Evolutionary conservation across 2,113 vertebrate genomes (phyloP).

Genomic region (Cephalophus harveyi): DNA sequence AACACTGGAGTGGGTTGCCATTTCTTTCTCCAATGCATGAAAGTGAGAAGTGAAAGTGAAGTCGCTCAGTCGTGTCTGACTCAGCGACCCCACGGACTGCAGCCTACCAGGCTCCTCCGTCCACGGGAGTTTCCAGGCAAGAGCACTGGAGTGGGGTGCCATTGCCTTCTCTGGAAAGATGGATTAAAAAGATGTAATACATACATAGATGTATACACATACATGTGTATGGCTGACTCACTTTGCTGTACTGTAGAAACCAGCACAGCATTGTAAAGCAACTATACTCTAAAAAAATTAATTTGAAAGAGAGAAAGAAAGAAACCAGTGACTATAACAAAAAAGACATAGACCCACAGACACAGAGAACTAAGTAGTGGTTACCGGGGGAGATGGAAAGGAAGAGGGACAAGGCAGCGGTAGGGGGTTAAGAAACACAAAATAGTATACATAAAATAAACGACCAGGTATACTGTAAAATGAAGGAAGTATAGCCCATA

Average conservation of each 20-base stretch:
- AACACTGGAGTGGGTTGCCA: too few relatives aligned
- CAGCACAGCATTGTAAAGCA: not conserved
- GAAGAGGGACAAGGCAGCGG: not conserved
- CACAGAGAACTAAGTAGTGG: not conserved
- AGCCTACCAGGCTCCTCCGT: too few relatives aligned
- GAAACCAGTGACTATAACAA: not conserved
- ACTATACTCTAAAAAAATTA: not conserved
- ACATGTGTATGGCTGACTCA: fast-evolving
- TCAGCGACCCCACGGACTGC: too few relatives aligned
- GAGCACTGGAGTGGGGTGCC: too few relatives aligned
- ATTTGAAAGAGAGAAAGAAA: not conserved
- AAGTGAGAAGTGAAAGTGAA: too few relatives aligned
- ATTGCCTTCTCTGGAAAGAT: not conserved
- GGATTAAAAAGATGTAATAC: fast-evolving
- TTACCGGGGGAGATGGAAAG: not conserved
- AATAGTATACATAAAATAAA: fast-evolving
- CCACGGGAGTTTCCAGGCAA: too few relatives aligned
- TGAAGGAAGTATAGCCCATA: not conserved
- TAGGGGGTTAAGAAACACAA: too few relatives aligned
- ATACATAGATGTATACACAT: fast-evolving
- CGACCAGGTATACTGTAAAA: fast-evolving
- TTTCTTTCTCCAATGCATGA: too few relatives aligned
- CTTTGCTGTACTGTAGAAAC: not conserved
- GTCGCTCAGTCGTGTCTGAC: too few relatives aligned
- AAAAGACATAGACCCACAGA: not conserved